Conservation (phyloP, 2,888 invertebrate species). For the Megastigmus dorsalis region DNA sequence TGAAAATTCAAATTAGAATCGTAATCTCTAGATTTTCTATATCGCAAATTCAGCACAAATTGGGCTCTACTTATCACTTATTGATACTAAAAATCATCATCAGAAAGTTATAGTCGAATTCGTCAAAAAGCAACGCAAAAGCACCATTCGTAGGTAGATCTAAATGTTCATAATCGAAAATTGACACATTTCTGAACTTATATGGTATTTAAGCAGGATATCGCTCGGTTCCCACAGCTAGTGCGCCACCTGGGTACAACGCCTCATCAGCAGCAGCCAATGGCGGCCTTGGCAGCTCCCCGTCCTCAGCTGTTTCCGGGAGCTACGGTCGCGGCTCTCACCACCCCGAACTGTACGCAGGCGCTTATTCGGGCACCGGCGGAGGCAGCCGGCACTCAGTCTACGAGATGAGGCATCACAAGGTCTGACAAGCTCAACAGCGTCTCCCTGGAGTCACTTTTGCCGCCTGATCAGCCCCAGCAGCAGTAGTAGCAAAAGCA, state of each 20-base stretch:
- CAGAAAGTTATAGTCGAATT: no score
- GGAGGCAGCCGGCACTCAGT: conserved; percentile 75
- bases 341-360: conserved; percentile 82
- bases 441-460: conserved; percentile 23
- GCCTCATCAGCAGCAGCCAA: conserved; percentile 60
- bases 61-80: no score
- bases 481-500: neutral
- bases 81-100: no score
- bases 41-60: no score
- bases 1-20: no score
- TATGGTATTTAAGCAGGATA: conserved; percentile 71
- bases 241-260: conserved; percentile 75
- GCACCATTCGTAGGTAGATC: no score
- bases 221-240: conserved; percentile 74
- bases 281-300: no score
- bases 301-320: conserved; percentile 8
- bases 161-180: no score
- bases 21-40: no score
- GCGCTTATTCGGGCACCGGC: conserved; percentile 79
- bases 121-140: no score
- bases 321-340: conserved; percentile 61
- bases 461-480: conserved; percentile 13
- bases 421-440: conserved; percentile 77
- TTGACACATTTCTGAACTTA: no score
- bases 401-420: conserved; percentile 84